phyloP scores from a whole-genome alignment of 2,113 vertebrate genomes.

The Scopus umbretta region DNA sequence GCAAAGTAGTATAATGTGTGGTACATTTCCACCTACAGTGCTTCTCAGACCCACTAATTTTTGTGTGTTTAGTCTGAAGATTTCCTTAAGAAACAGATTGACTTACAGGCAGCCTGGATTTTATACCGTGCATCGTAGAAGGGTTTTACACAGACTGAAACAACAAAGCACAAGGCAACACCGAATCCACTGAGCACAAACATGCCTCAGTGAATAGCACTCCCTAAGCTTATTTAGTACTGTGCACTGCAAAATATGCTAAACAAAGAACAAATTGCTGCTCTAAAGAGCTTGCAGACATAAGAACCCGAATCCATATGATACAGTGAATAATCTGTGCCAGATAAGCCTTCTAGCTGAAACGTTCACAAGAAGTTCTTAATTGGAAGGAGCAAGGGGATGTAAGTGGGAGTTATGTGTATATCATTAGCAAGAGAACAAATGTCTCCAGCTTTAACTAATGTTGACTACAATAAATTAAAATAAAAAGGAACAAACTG shows the following conservation, averaged over 20 bases:
- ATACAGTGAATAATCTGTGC: slow-evolving; percentile 37
- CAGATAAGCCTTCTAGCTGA: slow-evolving; percentile 39
- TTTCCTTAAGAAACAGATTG: background rate
- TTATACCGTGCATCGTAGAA: background rate
- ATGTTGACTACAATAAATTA: slow-evolving; percentile 42
- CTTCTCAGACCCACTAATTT: background rate
- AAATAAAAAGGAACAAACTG: slow-evolving; percentile 32
- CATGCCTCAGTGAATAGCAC: background rate
- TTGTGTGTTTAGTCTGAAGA: background rate
- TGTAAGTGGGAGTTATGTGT: slow-evolving; percentile 40
- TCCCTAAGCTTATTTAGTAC: slow-evolving; percentile 25
- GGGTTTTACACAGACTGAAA: background rate
- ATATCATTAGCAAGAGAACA: slow-evolving; percentile 39
- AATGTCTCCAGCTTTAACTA: slow-evolving; percentile 50
- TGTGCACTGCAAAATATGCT: background rate
- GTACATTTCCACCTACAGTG: background rate
- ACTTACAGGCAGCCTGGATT: background rate
- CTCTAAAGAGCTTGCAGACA: slow-evolving; percentile 29
- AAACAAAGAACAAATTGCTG: slow-evolving; percentile 44
- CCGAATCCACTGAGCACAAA: background rate
- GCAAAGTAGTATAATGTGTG: fast-evolving
- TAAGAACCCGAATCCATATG: slow-evolving; percentile 34
- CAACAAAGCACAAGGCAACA: background rate
- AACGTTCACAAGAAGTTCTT: slow-evolving; percentile 23
- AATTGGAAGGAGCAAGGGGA: slow-evolving; percentile 33